Percentiles rank a stretch among this genome's conserved stretches.
phyloP scores from a whole-genome alignment of 2,113 vertebrate genomes.

The Trochalopteron elliotii region DNA sequence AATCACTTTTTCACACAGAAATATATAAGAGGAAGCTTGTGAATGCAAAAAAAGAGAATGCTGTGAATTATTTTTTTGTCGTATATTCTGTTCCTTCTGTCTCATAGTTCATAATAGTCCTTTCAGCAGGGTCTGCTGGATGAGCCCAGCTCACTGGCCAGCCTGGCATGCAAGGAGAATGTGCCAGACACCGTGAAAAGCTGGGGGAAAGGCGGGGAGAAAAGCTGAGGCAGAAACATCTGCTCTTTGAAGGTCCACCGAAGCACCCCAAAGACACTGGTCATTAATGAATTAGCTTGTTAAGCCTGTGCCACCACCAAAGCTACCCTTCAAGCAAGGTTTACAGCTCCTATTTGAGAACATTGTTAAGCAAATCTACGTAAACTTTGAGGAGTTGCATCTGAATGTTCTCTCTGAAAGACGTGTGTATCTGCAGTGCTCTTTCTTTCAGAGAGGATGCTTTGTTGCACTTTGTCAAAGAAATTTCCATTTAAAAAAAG shows the following conservation, averaged over 20 bases:
- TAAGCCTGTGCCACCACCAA: constrained; percentile 6
- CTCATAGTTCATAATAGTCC: rapidly evolving
- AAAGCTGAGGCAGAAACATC: constrained; percentile 1
- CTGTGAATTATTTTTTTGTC: not conserved
- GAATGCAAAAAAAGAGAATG: not conserved
- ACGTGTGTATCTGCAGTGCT: not conserved
- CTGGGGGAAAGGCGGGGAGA: not conserved
- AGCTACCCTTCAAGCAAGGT: not conserved
- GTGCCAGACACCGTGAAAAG: not conserved
- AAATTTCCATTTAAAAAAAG: constrained; percentile 26
- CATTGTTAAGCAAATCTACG: constrained; percentile 23
- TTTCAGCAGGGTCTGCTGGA: not conserved
- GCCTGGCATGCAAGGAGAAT: not conserved
- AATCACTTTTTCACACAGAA: not conserved
- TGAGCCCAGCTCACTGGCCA: not conserved
- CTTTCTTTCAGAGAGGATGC: constrained; percentile 24
- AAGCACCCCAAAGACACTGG: not conserved
- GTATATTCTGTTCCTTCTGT: not conserved
- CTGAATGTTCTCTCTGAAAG: constrained; percentile 31
- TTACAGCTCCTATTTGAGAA: constrained; percentile 29
- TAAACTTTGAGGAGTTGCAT: not conserved
- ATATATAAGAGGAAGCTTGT: not conserved
- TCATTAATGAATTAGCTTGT: constrained; percentile 18
- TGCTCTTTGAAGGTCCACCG: constrained; percentile 24
- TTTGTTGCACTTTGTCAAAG: constrained; percentile 38